A percentile compares a stretch with the other conserved stretches of the same genome.
phyloP scores from a whole-genome alignment of 2,113 vertebrate genomes.

The Atrichornis clamosus region DNA sequence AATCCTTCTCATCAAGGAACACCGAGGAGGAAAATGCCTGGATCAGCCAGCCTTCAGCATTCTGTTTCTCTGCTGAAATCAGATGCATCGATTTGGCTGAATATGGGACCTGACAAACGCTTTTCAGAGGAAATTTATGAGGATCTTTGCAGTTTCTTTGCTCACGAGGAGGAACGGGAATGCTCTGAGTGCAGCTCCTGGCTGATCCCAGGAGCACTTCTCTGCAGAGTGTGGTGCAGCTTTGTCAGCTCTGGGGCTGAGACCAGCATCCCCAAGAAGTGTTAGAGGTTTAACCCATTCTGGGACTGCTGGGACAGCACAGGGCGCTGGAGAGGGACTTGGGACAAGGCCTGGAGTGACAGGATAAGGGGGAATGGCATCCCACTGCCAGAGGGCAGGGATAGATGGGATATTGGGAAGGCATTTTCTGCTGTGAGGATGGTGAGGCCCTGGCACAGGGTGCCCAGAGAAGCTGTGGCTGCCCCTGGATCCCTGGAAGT shows the following conservation, averaged over 20 bases:
- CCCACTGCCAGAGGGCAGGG: background rate
- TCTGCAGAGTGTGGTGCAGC: too few relatives aligned
- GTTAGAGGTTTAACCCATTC: background rate
- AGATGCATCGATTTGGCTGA: background rate
- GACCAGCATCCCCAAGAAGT: background rate
- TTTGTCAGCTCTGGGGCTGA: background rate
- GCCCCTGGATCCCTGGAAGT: background rate
- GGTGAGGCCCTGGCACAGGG: fast-evolving
- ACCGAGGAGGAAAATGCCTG: background rate
- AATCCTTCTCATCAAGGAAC: background rate
- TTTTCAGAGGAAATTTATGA: background rate
- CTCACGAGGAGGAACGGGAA: background rate
- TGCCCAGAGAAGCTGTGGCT: background rate
- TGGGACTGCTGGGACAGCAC: background rate
- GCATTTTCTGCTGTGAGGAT: background rate
- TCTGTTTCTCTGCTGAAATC: background rate
- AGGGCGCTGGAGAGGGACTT: background rate
- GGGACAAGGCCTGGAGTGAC: background rate
- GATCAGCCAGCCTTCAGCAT: background rate
- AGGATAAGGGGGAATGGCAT: background rate
- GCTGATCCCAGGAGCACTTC: background rate
- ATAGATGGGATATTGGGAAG: background rate
- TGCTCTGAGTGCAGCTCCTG: background rate
- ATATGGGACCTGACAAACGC: background rate
- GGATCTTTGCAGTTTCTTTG: background rate